Evolutionary conservation across 2,797 vertebrate genomes (phyloP).

Genomic region (Smutsia gigantea): DNA sequence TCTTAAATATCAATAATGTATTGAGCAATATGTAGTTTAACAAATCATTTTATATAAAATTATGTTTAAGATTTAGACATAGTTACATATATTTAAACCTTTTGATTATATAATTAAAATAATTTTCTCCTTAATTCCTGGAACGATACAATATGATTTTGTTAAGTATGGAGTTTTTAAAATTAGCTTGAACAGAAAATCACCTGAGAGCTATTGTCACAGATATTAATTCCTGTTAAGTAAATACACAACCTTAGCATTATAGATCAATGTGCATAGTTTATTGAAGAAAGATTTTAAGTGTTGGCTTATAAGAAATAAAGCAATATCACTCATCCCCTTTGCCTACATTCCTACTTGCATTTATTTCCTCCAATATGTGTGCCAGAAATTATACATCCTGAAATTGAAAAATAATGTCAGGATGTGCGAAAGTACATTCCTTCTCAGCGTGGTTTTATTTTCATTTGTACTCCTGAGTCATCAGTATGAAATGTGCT

Average conservation of each 20-base stretch:
- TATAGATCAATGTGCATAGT: not conserved
- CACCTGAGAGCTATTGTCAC: not conserved
- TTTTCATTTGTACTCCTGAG: not conserved
- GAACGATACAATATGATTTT: not conserved
- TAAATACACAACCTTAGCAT: not conserved
- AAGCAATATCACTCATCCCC: not conserved
- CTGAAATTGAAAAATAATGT: constrained; percentile 25
- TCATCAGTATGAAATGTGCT: not conserved
- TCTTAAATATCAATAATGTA: not conserved
- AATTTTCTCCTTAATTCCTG: not conserved
- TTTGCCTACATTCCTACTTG: not conserved
- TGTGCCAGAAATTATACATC: not conserved
- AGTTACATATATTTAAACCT: not conserved
- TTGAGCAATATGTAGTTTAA: not conserved
- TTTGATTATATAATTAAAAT: not conserved
- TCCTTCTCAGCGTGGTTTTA: constrained; percentile 16
- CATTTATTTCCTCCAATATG: not conserved
- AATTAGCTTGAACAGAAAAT: constrained; percentile 28
- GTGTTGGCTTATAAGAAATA: not conserved
- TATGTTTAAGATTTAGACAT: not conserved
- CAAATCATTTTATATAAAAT: not conserved
- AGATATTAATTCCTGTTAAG: not conserved
- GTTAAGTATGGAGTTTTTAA: not conserved
- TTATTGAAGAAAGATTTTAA: not conserved
- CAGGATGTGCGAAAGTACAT: not conserved